Base-by-base conservation (phyloP, 1,140 invertebrate species). In the Eubasilissa regina region DNA sequence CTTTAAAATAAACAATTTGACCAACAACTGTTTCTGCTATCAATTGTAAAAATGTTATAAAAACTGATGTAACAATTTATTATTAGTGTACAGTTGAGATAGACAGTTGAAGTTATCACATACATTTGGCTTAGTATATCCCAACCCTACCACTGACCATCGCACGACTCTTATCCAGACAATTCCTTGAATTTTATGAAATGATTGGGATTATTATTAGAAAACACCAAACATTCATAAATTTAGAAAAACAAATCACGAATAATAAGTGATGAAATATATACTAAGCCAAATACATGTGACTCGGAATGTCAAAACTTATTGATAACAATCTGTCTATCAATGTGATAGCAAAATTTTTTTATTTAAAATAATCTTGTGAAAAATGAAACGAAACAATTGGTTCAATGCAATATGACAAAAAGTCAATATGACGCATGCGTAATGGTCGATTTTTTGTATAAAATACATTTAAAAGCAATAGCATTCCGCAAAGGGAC, bases 381-480 rank as follows among this genome's bases (percentile, higher is more conserved):
- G 9, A 25, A 70, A 48, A 70, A 25, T 48, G n/a, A 70, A 13
- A 47, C 51, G 13, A 48, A 70, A 48, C 48, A 70, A 51, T 70
- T 56, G 70, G 70, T 74, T 74, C 51, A 74, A 74, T 56, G 21
- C 21, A 44, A 74, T 4, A 19, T 56, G 53, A 74, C 70, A 74
- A 58, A 74, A 74, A 55, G 53, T 74, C 70, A 56, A 56, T 55
- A 74, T 74, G 53, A 74, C 53, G 70, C 60, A 77, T 68, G 62
- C 45, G 47, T 70, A 68, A 60, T 78, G 76, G 76, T 78, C 76
- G 64, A 74, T 74, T 74, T 74, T 78, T 78, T 70, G 68, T 78
- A 74, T 73, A 78, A 77, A 82, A 77, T 82, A 82, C 78, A 77
- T 82, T 70, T 79, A 82, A 47, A 82, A 82, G 78, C 77, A 51